Evolutionary conservation across 2,797 vertebrate species (phyloP).

Genomic region (Sphenopsis melanotis): DNA sequence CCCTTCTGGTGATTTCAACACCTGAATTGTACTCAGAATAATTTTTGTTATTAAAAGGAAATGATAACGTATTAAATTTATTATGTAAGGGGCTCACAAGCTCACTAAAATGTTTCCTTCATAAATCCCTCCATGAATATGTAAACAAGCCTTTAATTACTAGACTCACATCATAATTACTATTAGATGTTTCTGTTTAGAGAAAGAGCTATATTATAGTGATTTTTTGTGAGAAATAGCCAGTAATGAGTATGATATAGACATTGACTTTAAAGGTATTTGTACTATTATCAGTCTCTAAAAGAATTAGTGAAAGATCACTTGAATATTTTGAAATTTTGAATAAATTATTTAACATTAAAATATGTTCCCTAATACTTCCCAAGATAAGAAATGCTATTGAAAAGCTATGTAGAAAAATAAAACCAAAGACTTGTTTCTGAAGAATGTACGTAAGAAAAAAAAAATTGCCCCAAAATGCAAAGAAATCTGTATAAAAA

Average conservation of each 20-base stretch:
- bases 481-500: neutral
- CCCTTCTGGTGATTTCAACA: neutral
- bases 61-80: neutral
- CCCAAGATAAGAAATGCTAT: neutral
- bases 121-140: neutral
- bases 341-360: neutral
- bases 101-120: neutral
- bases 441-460: neutral
- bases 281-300: neutral
- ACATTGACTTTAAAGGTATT: neutral
- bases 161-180: neutral
- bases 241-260: neutral
- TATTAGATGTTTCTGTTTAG: neutral
- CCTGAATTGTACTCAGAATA: neutral
- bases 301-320: neutral
- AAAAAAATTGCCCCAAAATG: neutral
- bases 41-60: constrained; percentile 17
- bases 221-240: neutral
- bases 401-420: neutral
- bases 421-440: neutral
- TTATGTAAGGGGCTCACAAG: neutral
- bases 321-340: neutral
- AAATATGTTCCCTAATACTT: neutral
- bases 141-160: constrained; percentile 2
- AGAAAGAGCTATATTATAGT: neutral